These are phyloP conservation scores for Embiotoca jacksoni DNA, from an alignment of 2,113 vertebrate genomes.

Conservation along the genomic window DNA sequence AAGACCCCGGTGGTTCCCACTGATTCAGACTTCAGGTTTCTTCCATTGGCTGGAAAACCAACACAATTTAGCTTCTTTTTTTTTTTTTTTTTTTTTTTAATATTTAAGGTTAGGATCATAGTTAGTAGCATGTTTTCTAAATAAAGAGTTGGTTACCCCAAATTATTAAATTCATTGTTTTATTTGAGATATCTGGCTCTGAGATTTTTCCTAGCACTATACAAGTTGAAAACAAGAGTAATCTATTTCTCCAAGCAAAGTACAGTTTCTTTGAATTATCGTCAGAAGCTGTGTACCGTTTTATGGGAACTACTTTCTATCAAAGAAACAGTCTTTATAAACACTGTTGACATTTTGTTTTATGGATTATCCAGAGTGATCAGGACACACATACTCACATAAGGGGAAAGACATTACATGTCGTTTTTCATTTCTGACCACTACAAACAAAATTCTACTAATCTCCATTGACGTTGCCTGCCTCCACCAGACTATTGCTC, in stretches of 20 bases:
- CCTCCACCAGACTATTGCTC: no score
- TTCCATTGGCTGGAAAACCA: not conserved
- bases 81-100: constrained; percentile 9
- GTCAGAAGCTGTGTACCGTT: not conserved
- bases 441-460: no score
- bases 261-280: not conserved
- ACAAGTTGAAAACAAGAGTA: not conserved
- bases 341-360: no score
- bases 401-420: no score
- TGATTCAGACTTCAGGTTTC: not conserved
- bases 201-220: not conserved
- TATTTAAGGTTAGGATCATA: no score
- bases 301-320: not conserved
- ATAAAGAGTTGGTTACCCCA: no score
- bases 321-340: not conserved
- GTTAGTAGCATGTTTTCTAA: no score
- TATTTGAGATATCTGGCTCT: not conserved
- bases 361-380: no score
- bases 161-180: no score
- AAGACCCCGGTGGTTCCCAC: not conserved
- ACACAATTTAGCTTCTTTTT: not conserved
- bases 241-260: not conserved
- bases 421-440: no score
- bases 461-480: no score
- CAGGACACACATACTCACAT: no score